Conservation (phyloP, 2,888 invertebrate genomes). For the Terebella lapidaria region DNA sequence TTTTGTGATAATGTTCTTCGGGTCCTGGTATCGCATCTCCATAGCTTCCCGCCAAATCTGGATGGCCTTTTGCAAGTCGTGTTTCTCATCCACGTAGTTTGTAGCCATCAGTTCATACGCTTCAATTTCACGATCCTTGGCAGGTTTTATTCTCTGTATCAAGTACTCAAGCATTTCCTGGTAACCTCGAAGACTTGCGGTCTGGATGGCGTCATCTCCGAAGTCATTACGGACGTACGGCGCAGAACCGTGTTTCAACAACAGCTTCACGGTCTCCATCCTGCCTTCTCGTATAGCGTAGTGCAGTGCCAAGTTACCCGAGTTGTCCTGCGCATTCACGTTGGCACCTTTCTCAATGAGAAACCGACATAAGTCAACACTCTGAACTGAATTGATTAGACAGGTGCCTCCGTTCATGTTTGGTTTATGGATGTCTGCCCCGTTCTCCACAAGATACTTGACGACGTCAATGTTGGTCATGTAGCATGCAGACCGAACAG, state of each 20-base stretch:
- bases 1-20: slow-evolving; percentile 24
- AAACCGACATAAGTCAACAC: slow-evolving; percentile 72
- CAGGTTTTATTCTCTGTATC: slow-evolving; percentile 62
- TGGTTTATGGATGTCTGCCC: slow-evolving; percentile 64
- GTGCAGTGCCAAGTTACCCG: slow-evolving; percentile 81
- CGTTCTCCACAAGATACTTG: slow-evolving; percentile 31
- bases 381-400: slow-evolving; percentile 87
- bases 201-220: slow-evolving; percentile 84
- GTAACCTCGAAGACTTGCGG: slow-evolving; percentile 73
- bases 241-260: slow-evolving; percentile 73
- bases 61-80: slow-evolving; percentile 59
- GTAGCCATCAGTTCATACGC: slow-evolving; percentile 83
- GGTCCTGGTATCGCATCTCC: slow-evolving; percentile 57
- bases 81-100: slow-evolving; percentile 81
- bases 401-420: slow-evolving; percentile 91
- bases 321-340: slow-evolving; percentile 82
- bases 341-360: slow-evolving; percentile 74
- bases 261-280: slow-evolving; percentile 75
- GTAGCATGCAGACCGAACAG: slow-evolving; percentile 86
- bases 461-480: slow-evolving; percentile 59
- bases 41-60: slow-evolving; percentile 73
- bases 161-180: slow-evolving; percentile 60
- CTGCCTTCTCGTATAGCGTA: slow-evolving; percentile 74
- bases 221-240: slow-evolving; percentile 67
- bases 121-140: slow-evolving; percentile 70